A percentile compares a stretch with the other conserved stretches of the same genome.
Evolutionary conservation across 2,113 vertebrate species (phyloP).

Genomic region (Sinocyclocheilus anophthalmus): DNA sequence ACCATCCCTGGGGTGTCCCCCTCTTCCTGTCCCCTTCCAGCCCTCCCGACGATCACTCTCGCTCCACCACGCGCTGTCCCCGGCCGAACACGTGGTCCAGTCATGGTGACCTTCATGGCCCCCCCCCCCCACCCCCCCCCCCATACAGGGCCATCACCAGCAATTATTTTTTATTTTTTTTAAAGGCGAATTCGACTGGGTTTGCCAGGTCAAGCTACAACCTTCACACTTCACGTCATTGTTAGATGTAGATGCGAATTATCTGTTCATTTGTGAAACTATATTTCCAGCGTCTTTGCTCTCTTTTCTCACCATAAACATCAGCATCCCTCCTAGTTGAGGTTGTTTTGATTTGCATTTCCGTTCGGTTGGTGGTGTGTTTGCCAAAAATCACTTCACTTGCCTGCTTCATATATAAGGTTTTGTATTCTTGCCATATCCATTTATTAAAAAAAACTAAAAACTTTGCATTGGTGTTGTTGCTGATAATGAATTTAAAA

Average conservation of each 20-base stretch:
- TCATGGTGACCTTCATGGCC: conserved; percentile 99
- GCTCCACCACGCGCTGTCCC: conserved; percentile 85
- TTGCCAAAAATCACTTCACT: background rate
- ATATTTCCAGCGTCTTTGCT: background rate
- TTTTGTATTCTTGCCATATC: background rate
- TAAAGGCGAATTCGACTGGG: background rate
- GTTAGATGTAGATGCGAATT: background rate
- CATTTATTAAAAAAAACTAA: background rate
- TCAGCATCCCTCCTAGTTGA: background rate
- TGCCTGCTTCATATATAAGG: background rate
- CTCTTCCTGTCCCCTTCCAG: conserved; percentile 88
- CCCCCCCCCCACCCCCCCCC: background rate
- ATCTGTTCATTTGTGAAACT: background rate
- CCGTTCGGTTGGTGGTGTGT: conserved; percentile 12
- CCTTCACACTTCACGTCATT: conserved; percentile 38
- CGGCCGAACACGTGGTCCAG: conserved; percentile 95
- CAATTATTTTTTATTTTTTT: conserved; percentile 38
- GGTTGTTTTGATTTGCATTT: conserved; percentile 8
- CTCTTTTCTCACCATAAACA: conserved; percentile 27
- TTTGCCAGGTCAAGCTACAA: conserved; percentile 27
- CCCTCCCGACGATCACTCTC: conserved; percentile 98
- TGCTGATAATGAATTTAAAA: background rate
- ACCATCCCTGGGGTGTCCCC: conserved; percentile 69
- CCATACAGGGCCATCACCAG: conserved; percentile 37
- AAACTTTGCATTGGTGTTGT: background rate